Percentiles rank a stretch among this genome's conserved stretches.
Conservation (phyloP, 1,140 invertebrate species). For the Tribolium castaneum region DNA sequence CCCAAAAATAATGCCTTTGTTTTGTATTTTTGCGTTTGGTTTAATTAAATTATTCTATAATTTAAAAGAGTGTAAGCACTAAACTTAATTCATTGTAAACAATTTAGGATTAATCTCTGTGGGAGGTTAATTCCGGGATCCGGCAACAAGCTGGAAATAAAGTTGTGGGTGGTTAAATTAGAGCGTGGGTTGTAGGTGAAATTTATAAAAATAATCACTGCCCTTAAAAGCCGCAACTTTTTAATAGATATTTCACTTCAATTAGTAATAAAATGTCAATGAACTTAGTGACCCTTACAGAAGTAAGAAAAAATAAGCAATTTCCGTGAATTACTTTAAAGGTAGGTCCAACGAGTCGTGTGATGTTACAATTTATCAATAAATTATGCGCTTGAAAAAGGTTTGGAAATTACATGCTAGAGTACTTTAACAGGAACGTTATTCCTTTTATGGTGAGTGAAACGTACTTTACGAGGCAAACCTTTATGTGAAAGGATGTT, state of each 20-base stretch:
- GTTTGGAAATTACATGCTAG: conserved; percentile 1
- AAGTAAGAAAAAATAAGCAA: neutral
- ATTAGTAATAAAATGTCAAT: neutral
- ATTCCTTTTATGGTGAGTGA: conserved; percentile 1
- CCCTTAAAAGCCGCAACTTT: neutral
- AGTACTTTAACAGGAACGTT: conserved; percentile 8
- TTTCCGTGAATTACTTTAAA: neutral
- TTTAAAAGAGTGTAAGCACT: neutral
- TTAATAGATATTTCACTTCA: neutral
- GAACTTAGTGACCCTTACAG: neutral
- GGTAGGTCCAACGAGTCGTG: neutral
- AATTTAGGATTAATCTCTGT: neutral
- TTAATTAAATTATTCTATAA: neutral
- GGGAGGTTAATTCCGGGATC: neutral
- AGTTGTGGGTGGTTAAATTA: neutral
- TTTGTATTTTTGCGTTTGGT: neutral
- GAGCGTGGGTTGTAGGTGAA: neutral
- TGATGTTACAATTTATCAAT: conserved; percentile 13
- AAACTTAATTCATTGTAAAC: neutral
- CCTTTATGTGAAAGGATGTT: conserved; percentile 6
- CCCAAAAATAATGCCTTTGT: neutral
- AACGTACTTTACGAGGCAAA: conserved; percentile 2
- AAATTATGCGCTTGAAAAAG: conserved; percentile 6
- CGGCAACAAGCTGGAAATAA: neutral
- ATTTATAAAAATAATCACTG: conserved; percentile 19